Evolutionary conservation across 2,888 invertebrate genomes (phyloP).

Genomic region (Lasioglossum vierecki): DNA sequence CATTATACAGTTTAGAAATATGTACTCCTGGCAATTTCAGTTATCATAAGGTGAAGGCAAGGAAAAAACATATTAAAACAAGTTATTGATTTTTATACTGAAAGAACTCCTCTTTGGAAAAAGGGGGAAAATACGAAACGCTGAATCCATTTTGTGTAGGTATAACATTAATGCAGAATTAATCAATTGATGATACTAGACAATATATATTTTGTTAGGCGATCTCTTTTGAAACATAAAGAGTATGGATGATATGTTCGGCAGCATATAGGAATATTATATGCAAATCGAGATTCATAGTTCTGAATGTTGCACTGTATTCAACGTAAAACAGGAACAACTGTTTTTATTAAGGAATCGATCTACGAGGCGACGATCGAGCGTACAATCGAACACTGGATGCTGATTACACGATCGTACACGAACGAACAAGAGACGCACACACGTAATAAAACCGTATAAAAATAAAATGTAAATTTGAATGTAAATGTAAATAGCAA

Average conservation of each 20-base stretch:
- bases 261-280: background rate
- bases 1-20: background rate
- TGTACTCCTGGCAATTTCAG: background rate
- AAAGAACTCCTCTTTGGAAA: background rate
- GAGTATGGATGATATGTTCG: background rate
- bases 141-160: background rate
- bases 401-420: conserved; percentile 25
- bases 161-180: background rate
- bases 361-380: background rate
- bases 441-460: conserved; percentile 40
- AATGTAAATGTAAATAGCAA: conserved; percentile 32
- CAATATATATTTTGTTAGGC: background rate
- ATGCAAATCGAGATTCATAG: background rate
- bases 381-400: conserved; percentile 13
- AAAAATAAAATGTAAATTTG: conserved; percentile 63
- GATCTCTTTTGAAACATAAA: background rate
- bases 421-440: conserved; percentile 29
- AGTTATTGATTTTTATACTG: background rate
- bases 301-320: conserved; percentile 17
- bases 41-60: background rate
- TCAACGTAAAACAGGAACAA: conserved; percentile 27
- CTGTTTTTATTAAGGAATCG: conserved; percentile 16
- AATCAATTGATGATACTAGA: background rate
- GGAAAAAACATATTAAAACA: background rate
- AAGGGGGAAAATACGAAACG: background rate